phyloP scores from a whole-genome alignment of 2,797 vertebrate genomes.

The Sebastes nivosus region DNA sequence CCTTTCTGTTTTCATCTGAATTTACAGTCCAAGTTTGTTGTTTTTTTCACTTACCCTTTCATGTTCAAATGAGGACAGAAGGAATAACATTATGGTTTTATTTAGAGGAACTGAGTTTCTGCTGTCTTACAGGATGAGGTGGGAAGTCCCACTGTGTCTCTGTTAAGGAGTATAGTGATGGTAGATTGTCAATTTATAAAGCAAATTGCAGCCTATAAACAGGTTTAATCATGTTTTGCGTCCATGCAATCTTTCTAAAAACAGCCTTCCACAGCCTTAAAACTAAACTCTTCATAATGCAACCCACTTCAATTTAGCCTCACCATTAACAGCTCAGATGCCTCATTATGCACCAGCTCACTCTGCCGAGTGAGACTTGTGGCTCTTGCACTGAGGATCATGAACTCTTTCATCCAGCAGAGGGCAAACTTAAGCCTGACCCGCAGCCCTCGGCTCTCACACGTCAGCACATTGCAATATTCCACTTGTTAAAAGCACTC shows the following conservation, averaged over 20 bases:
- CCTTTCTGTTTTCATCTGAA: slow-evolving; percentile 13
- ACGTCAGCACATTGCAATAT: neutral
- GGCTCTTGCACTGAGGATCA: neutral
- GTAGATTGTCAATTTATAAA: neutral
- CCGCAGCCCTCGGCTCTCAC: neutral
- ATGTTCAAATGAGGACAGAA: neutral
- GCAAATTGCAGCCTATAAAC: neutral
- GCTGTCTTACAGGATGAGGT: slow-evolving; percentile 9
- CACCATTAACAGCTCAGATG: slow-evolving; percentile 23
- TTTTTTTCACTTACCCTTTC: slow-evolving; percentile 22
- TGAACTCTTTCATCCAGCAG: slow-evolving; percentile 45
- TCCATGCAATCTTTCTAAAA: neutral
- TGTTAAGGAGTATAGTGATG: slow-evolving; percentile 4
- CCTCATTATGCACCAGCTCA: slow-evolving; percentile 30
- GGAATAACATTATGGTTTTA: neutral
- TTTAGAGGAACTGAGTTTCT: slow-evolving; percentile 14
- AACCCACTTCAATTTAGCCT: slow-evolving; percentile 22
- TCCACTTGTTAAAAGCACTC: neutral
- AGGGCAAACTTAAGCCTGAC: slow-evolving; percentile 36
- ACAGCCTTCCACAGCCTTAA: neutral
- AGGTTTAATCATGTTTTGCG: neutral
- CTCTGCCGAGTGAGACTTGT: slow-evolving; percentile 10
- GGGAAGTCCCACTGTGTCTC: slow-evolving; percentile 3
- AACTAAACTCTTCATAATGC: neutral
- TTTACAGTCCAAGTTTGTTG: slow-evolving; percentile 29